phyloP scores from a whole-genome alignment of 2,888 invertebrate species.

The Acleris cristana region DNA sequence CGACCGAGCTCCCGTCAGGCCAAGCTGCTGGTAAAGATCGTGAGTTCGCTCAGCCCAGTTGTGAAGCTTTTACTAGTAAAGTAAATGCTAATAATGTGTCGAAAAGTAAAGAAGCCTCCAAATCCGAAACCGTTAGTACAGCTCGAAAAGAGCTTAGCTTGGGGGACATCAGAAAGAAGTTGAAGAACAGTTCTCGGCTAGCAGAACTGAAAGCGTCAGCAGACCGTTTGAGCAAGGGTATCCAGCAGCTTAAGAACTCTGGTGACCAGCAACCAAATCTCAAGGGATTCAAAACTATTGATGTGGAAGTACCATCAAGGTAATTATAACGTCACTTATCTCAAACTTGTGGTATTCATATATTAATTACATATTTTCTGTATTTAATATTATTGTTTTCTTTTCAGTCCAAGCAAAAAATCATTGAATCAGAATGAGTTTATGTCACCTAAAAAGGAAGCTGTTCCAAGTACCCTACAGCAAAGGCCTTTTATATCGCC shows the following conservation, averaged over 20 bases:
- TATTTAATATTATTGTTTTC: constrained; percentile 7
- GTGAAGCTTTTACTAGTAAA: constrained; percentile 64
- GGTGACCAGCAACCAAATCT: constrained; percentile 78
- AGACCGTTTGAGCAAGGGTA: constrained; percentile 85
- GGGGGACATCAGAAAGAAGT: constrained; percentile 87
- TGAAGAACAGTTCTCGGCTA: constrained; percentile 87
- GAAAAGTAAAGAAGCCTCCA: constrained; percentile 49
- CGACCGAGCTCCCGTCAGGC: constrained; percentile 13
- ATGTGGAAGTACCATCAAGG: constrained; percentile 90
- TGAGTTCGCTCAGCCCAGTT: constrained; percentile 21
- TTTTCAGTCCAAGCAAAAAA: constrained; percentile 86
- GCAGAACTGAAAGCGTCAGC: constrained; percentile 88
- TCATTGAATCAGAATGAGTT: constrained; percentile 54
- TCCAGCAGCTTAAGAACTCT: constrained; percentile 84
- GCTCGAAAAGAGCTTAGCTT: constrained; percentile 86
- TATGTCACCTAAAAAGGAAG: constrained; percentile 85
- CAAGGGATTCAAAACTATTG: constrained; percentile 88
- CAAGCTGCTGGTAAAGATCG: constrained; percentile 2
- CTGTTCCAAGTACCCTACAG: constrained; percentile 60
- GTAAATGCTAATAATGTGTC: constrained; percentile 58
- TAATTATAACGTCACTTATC: constrained; percentile 52
- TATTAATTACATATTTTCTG: not conserved
- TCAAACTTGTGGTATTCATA: not conserved
- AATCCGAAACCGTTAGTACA: constrained; percentile 69
- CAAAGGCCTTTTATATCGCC: constrained; percentile 84